Conservation (phyloP, 1,140 invertebrate genomes). For the Lucilia cuprina region DNA sequence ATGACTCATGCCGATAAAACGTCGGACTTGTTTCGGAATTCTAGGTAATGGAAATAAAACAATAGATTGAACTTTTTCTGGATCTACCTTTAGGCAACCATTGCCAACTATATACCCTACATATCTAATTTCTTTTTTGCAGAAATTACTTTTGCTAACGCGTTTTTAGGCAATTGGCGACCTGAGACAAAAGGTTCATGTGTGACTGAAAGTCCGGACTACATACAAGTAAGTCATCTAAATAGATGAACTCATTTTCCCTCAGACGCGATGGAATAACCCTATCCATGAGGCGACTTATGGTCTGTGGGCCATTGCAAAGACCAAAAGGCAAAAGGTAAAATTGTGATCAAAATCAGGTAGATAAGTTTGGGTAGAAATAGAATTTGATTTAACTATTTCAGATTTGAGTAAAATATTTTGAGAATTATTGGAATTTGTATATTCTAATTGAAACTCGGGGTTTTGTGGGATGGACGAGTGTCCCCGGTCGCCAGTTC, state of each 20-base stretch:
- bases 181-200: conserved; percentile 45
- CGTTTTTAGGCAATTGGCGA: conserved; percentile 38
- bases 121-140: conserved; percentile 44
- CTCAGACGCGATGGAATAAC: conserved; percentile 16
- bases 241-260: conserved; percentile 34
- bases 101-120: conserved; percentile 40
- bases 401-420: too few species aligned
- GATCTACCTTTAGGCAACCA: conserved; percentile 44
- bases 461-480: too few species aligned
- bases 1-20: conserved; percentile 60
- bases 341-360: too few species aligned
- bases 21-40: conserved; percentile 54
- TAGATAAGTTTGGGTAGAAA: neutral
- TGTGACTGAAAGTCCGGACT: too few species aligned
- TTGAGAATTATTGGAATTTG: too few species aligned
- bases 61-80: conserved; percentile 46
- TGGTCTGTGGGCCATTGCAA: too few species aligned
- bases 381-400: too few species aligned
- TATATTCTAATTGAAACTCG: too few species aligned
- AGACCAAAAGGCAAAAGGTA: too few species aligned
- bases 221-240: conserved; percentile 61
- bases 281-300: too few species aligned
- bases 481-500: too few species aligned
- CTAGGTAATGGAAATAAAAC: conserved; percentile 31
- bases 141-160: conserved; percentile 39